Evolutionary conservation across 2,113 vertebrate genomes (phyloP), one percentile per base, ranked within the genome.

Genomic region (Copsychus sechellarum): DNA sequence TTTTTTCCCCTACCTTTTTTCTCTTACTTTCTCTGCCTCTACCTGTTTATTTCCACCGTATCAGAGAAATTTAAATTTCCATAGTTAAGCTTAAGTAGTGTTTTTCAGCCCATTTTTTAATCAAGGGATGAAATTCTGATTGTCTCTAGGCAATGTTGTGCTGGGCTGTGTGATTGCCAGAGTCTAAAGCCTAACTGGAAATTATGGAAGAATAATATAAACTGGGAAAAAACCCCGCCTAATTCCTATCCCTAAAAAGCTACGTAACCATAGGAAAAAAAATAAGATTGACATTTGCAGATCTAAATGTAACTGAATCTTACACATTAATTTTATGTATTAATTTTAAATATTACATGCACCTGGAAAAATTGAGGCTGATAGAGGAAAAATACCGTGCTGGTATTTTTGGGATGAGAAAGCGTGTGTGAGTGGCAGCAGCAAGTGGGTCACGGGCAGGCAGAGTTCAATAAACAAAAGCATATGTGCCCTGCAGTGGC

Each of bases 381-480:
- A 51, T 19, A 40, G 56, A 83, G 50, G 40, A 81, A 61, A 90
- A 80, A 94, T 31, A 31, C 24, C 0, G 1, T 40, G 66, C 29
- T 5, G 2, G 33, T 77, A 58, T 79, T 91, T 88, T 88, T 19
- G 47, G 81, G 47, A 81, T 64, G 81, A 88, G 64, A 61, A 62
- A 94, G 76, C 16, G 10, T 58, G 67, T 23, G 40, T 96, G 82
- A 91, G 60, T 34, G 9, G 72, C 87, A 93, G 84, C 81, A 92
- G 82, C 84, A 96, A 95, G 85, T 88, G 90, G 93, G 93, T 96
- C 93, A 90, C 2, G 11, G 82, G 53, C 92, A 93, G 60, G 61
- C 67, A 93, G 92, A 92, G 96, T 96, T 95, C 82, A 93, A 67
- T 93, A 95, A 95, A 95, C 95, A 94, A 67, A 90, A 90, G 93